Evolutionary conservation across 2,888 invertebrate genomes (phyloP).

Genomic region (Cataglyphis altisquamis): DNA sequence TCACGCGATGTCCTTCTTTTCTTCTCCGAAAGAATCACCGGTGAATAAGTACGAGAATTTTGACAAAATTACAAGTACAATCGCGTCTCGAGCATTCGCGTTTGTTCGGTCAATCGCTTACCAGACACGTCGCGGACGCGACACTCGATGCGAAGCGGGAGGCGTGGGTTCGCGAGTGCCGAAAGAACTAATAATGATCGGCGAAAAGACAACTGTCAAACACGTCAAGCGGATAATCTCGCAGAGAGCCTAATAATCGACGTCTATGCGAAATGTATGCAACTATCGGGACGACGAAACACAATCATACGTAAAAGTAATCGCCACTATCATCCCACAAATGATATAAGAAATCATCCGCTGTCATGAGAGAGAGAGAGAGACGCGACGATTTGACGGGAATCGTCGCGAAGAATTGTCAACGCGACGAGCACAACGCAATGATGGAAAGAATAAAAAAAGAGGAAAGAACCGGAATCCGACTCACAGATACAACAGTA

Average conservation of each 20-base stretch:
- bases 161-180: background rate
- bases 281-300: background rate
- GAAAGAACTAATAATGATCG: background rate
- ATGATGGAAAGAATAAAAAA: background rate
- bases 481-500: constrained; percentile 12
- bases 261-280: background rate
- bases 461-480: background rate
- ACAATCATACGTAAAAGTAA: background rate
- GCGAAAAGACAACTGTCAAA: background rate
- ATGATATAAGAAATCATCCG: background rate
- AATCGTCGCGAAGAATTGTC: background rate
- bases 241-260: background rate
- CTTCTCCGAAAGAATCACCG: too few relatives aligned
- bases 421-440: background rate
- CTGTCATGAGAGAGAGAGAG: background rate
- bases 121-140: constrained; percentile 32
- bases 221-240: background rate
- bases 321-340: background rate
- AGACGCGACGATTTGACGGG: background rate
- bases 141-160: constrained; percentile 3
- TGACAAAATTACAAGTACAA: background rate
- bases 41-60: background rate
- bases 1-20: background rate
- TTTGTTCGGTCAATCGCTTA: constrained; percentile 26
- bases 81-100: background rate